These are phyloP conservation scores for Hemibagrus wyckioides DNA, from an alignment of 2,113 vertebrate genomes.

Conservation along the genomic window DNA sequence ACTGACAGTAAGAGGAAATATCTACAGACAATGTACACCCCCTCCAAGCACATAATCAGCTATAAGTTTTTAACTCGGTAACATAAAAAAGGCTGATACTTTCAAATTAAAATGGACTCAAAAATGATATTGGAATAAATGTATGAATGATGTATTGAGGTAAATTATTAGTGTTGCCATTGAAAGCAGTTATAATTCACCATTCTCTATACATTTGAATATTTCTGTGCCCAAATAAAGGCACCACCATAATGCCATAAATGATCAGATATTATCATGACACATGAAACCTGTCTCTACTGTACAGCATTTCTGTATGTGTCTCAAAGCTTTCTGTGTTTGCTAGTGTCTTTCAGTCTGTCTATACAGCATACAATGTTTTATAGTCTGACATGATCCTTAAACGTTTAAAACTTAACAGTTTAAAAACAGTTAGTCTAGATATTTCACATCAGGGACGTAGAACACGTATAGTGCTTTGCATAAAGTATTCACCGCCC, in stretches of 20 bases:
- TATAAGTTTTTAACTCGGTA: background rate
- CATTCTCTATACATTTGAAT: constrained; percentile 29
- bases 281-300: background rate
- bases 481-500: background rate
- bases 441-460: background rate
- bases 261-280: constrained; percentile 18
- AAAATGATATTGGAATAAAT: background rate
- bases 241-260: constrained; percentile 13
- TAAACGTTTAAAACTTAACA: background rate
- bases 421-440: background rate
- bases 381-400: constrained; percentile 5
- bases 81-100: background rate
- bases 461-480: background rate
- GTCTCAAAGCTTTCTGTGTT: constrained; percentile 32
- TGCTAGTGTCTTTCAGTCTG: constrained; percentile 13
- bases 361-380: constrained; percentile 12
- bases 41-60: background rate
- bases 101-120: background rate
- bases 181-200: background rate
- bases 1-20: constrained; percentile 90
- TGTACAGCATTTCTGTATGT: constrained; percentile 14
- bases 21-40: background rate
- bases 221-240: too few relatives aligned
- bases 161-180: background rate
- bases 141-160: background rate